A percentile compares a stretch with the other conserved stretches of the same genome.
phyloP scores from a whole-genome alignment of 1,140 invertebrate species.

The Paraescarpia echinospica region DNA sequence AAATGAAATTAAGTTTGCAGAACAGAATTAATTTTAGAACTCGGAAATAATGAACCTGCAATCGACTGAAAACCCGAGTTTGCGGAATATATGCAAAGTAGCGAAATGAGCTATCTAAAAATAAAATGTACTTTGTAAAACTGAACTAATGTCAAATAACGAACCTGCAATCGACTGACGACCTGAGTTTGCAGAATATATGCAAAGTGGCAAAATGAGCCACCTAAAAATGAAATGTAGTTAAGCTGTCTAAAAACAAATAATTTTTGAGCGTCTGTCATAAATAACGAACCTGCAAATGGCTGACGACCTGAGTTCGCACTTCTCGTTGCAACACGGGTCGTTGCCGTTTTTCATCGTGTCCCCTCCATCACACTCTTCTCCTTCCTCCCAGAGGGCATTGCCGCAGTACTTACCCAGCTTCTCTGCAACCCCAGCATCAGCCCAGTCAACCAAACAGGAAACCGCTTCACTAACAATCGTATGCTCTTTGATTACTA shows the following conservation, averaged over 20 bases:
- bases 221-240: no score
- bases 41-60: no score
- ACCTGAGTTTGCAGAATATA: neutral
- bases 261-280: neutral
- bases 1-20: no score
- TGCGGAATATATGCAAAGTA: neutral
- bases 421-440: constrained; percentile 65
- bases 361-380: constrained; percentile 92
- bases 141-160: no score
- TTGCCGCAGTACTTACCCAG: constrained; percentile 95
- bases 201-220: no score
- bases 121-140: no score
- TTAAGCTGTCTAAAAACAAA: no score
- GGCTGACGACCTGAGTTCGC: constrained; percentile 80
- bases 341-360: constrained; percentile 89
- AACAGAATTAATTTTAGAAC: no score
- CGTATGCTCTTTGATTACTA: no score
- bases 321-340: constrained; percentile 88
- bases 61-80: neutral
- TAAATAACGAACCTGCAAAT: constrained; percentile 64
- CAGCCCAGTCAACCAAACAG: neutral
- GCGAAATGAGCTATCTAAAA: no score
- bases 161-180: neutral
- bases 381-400: constrained; percentile 86
- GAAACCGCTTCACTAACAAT: no score